Evolutionary conservation across 2,113 vertebrate genomes (phyloP), one percentile per base, ranked within the genome.

Genomic region (Peucedramus taeniatus): DNA sequence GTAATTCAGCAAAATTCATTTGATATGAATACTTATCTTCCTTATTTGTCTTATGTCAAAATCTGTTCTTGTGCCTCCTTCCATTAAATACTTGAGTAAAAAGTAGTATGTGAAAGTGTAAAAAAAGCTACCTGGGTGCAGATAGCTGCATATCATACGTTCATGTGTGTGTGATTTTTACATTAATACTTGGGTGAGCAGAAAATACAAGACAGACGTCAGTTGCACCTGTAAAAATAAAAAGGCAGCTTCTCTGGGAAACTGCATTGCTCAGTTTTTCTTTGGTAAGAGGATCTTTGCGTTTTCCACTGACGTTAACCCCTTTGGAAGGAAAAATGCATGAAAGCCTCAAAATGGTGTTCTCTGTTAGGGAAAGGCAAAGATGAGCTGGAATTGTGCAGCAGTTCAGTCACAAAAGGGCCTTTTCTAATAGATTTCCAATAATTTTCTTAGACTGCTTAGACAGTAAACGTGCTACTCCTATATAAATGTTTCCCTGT

Each of bases 211-310:
- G 68, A 39, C 49, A 80, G 71, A 24, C 35, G 39, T 59, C 49
- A 57, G 51, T 35, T 88, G 93, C 71, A 95, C 82, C 92, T 91
- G 81, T 96, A 51, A 93, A 96, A 96, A 77, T 94, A 86, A 93
- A 93, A 92, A 70, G 31, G 54, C 39, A 40, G 23, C 54, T 91
- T 87, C 45, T 85, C 70, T 75, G 71, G 76, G 82, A 79, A 68
- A 50, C 22, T 54, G 51, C 54, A 11, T 27, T 27, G 72, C 80
- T 86, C 2, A 44, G 16, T 93, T 91, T 94, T 89, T 54, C 91
- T 95, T 84, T 7, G 18, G 81, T 57, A 50, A 13, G 16, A 93
- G 72, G 79, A 84, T 78, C 68, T 28, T 61, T 66, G 2, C 1
- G 1, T 47, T 95, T 93, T 92, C 59, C 79, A 40, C 72, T 75